phyloP scores from a whole-genome alignment of 2,888 invertebrate genomes.

The Aspidiotus destructor region DNA sequence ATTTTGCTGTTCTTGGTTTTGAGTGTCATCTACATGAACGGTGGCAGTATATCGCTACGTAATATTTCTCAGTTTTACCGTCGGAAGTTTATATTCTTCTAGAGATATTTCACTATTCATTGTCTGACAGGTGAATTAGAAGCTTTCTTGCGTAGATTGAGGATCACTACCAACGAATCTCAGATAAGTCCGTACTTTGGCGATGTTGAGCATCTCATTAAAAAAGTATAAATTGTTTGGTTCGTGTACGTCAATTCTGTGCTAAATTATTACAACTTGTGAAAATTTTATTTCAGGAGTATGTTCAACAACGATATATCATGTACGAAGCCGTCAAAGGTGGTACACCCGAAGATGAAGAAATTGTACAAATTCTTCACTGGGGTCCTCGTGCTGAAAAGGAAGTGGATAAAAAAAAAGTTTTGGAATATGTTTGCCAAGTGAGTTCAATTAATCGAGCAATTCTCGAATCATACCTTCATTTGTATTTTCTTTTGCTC shows the following conservation, averaged over 20 bases:
- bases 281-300: background rate
- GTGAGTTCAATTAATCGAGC: background rate
- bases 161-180: background rate
- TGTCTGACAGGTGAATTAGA: background rate
- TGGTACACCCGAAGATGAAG: background rate
- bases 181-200: background rate
- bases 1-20: background rate
- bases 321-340: background rate
- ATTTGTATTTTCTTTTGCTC: background rate
- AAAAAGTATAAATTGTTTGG: background rate
- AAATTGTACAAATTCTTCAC: background rate
- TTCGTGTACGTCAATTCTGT: background rate
- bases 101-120: background rate
- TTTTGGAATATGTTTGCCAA: background rate
- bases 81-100: background rate
- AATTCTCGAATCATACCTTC: too few relatives aligned
- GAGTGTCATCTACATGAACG: background rate
- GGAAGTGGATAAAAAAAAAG: background rate
- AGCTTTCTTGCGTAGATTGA: background rate
- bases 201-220: background rate
- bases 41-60: background rate
- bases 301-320: background rate
- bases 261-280: background rate
- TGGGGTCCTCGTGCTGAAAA: conserved; percentile 2
- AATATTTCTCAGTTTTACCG: background rate